Conservation (phyloP, 2,113 vertebrate species). For the Gallinago media region DNA sequence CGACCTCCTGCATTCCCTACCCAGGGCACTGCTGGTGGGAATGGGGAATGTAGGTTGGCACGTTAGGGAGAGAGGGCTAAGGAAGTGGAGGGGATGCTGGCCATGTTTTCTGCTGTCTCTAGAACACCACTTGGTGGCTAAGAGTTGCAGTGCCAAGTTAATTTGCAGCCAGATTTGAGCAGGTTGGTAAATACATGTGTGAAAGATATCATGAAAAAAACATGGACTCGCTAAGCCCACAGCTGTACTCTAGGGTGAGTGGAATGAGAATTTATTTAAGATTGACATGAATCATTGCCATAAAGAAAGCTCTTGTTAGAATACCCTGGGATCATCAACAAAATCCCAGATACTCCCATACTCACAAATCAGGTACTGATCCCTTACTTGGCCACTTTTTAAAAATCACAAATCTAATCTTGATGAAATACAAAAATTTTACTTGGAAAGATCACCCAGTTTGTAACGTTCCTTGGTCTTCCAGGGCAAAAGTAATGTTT, state of each 20-base stretch:
- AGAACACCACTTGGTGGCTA: not conserved
- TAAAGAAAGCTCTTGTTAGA: not conserved
- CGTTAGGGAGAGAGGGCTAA: not conserved
- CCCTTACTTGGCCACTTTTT: not conserved
- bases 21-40: not conserved
- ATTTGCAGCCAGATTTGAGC: constrained; percentile 24
- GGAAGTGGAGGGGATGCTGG: not conserved
- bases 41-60: not conserved
- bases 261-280: not conserved
- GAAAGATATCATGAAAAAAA: constrained; percentile 41
- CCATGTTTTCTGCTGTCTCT: not conserved
- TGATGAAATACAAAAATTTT: not conserved
- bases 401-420: not conserved
- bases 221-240: not conserved
- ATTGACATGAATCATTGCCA: not conserved
- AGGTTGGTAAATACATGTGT: constrained; percentile 24
- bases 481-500: not conserved
- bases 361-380: not conserved
- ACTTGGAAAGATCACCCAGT: not conserved
- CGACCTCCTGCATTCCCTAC: not conserved
- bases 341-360: not conserved
- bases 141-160: not conserved
- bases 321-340: not conserved
- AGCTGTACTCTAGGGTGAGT: not conserved
- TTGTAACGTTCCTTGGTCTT: not conserved